Conservation (phyloP, 2,888 invertebrate species). For the Drosophila glabriapex region DNA sequence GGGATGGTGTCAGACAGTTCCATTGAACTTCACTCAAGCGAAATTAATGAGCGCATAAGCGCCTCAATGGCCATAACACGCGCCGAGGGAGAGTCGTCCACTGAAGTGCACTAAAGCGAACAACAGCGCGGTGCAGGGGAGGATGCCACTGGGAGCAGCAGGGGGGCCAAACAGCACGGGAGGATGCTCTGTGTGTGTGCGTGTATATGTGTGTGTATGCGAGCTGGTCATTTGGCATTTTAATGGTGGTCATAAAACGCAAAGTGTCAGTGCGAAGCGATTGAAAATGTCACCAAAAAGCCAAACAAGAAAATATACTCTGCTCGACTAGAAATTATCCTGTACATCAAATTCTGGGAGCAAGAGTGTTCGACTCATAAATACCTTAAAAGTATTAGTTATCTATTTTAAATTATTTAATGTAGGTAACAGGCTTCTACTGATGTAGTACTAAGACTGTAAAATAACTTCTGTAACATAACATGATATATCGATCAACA, state of each 20-base stretch:
- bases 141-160: background rate
- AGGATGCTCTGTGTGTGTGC: background rate
- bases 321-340: constrained; percentile 1
- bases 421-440: too few relatives aligned
- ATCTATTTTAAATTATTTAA: background rate
- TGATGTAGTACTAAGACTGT: too few relatives aligned
- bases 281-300: constrained; percentile 53
- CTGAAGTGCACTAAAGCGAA: constrained; percentile 76
- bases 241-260: constrained; percentile 71
- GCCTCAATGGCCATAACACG: constrained; percentile 66
- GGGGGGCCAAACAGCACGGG: background rate
- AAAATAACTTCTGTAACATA: background rate
- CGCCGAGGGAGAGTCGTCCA: constrained; percentile 58
- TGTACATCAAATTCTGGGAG: background rate
- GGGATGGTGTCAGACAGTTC: constrained; percentile 34
- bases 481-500: too few relatives aligned
- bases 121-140: constrained; percentile 22
- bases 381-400: too few relatives aligned
- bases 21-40: constrained; percentile 77
- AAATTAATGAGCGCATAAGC: constrained; percentile 78
- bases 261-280: constrained; percentile 73
- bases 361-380: background rate
- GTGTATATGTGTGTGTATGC: background rate
- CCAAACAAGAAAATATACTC: background rate
- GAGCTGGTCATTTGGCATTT: constrained; percentile 56